Evolutionary conservation across 2,888 invertebrate genomes (phyloP).

Genomic region (Athalia rosae): DNA sequence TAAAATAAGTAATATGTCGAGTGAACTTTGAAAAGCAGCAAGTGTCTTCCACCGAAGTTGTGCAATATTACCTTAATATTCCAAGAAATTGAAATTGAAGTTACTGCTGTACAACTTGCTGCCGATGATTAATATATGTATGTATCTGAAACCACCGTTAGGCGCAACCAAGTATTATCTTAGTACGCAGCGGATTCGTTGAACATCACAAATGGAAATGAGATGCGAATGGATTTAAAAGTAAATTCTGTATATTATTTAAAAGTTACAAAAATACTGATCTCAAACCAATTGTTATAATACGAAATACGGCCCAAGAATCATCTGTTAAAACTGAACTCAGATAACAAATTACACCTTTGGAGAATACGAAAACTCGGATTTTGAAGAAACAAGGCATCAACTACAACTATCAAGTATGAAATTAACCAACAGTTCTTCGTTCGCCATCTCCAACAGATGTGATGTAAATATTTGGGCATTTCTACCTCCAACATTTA

Average conservation of each 20-base stretch:
- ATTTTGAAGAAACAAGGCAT: conserved; percentile 20
- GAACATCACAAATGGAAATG: conserved; percentile 29
- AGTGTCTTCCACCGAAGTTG: conserved; percentile 44
- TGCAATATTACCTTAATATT: conserved; percentile 43
- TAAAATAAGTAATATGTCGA: conserved; percentile 30
- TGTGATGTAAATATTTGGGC: conserved; percentile 33
- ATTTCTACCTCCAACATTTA: conserved; percentile 21
- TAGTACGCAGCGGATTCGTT: conserved; percentile 23
- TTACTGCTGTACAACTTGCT: conserved; percentile 41
- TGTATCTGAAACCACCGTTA: conserved; percentile 33
- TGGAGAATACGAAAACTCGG: neutral
- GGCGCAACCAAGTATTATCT: conserved; percentile 33
- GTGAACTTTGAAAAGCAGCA: conserved; percentile 41
- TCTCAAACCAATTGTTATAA: conserved; percentile 32
- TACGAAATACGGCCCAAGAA: neutral
- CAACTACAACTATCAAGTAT: neutral
- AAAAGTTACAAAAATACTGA: conserved; percentile 18
- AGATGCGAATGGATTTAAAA: neutral
- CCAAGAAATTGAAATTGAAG: conserved; percentile 27
- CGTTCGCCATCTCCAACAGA: neutral
- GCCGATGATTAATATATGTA: neutral
- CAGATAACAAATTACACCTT: conserved; percentile 1
- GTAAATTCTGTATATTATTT: conserved; percentile 21
- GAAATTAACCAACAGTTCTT: neutral
- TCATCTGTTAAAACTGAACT: neutral